Conservation (phyloP, 1,140 invertebrate species). For the Drosophila kikkawai region DNA sequence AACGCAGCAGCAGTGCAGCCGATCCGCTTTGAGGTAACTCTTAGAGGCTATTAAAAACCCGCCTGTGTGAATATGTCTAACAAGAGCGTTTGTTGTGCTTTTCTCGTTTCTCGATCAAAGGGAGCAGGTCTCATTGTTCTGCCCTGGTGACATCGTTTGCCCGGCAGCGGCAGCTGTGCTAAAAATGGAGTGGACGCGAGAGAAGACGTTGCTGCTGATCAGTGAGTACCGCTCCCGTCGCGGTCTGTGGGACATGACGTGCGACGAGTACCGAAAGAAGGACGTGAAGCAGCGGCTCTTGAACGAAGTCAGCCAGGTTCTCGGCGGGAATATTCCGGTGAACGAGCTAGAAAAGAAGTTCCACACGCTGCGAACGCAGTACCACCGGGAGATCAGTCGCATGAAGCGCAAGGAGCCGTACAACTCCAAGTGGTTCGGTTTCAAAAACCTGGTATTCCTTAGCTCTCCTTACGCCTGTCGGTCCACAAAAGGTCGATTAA, state of each 20-base stretch:
- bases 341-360: slow-evolving; percentile 83
- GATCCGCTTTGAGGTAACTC: slow-evolving; percentile 37
- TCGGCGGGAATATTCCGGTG: slow-evolving; percentile 76
- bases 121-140: slow-evolving; percentile 50
- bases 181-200: slow-evolving; percentile 84
- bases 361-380: slow-evolving; percentile 80
- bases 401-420: slow-evolving; percentile 84
- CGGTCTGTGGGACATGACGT: slow-evolving; percentile 84
- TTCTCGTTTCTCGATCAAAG: slow-evolving; percentile 38
- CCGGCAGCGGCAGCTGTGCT: slow-evolving; percentile 60
- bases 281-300: slow-evolving; percentile 78
- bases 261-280: slow-evolving; percentile 83
- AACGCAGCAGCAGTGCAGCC: slow-evolving; percentile 16
- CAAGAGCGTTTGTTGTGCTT: slow-evolving; percentile 17
- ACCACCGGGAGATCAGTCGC: slow-evolving; percentile 83
- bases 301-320: slow-evolving; percentile 67
- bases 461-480: slow-evolving; percentile 81
- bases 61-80: slow-evolving; percentile 14
- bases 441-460: slow-evolving; percentile 78
- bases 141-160: slow-evolving; percentile 47
- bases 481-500: slow-evolving; percentile 69
- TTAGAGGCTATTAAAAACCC: slow-evolving; percentile 52
- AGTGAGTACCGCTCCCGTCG: slow-evolving; percentile 76
- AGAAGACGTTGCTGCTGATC: slow-evolving; percentile 79
- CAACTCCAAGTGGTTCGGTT: slow-evolving; percentile 84